phyloP scores from a whole-genome alignment of 2,888 invertebrate species.

The Allygus modestus region DNA sequence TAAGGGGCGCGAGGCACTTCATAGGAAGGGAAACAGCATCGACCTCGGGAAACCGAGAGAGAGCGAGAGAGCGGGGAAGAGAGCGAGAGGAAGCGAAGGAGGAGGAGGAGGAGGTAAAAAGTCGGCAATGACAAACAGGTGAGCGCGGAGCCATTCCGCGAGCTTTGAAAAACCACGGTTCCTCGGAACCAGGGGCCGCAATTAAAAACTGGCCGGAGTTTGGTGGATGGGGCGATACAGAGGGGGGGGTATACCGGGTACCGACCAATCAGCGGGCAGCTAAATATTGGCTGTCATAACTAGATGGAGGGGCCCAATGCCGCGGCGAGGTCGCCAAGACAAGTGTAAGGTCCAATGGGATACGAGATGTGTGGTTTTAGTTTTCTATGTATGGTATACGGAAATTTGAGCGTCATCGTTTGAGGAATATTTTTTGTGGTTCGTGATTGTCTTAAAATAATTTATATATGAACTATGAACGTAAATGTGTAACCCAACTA shows the following conservation, averaged over 20 bases:
- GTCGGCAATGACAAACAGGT: constrained; percentile 41
- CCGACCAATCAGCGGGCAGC: constrained; percentile 11
- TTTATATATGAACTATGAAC: no score
- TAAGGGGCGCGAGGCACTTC: background rate
- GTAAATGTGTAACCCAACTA: no score
- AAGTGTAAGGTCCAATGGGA: background rate
- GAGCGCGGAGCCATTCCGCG: constrained; percentile 17
- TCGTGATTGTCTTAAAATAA: no score
- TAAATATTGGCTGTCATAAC: constrained; percentile 46
- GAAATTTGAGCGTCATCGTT: no score
- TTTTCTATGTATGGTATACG: background rate
- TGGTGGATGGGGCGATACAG: background rate
- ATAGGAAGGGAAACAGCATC: constrained; percentile 30
- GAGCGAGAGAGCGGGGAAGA: constrained; percentile 46
- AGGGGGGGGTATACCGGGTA: background rate
- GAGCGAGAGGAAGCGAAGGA: constrained; percentile 46
- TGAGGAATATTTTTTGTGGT: no score
- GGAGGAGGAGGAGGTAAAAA: constrained; percentile 48
- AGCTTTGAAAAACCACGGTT: constrained; percentile 31
- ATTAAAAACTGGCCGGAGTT: constrained; percentile 39
- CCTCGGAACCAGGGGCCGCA: constrained; percentile 32
- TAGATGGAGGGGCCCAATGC: constrained; percentile 16
- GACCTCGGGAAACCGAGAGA: constrained; percentile 37
- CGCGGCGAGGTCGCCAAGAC: background rate
- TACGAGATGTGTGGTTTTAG: background rate